phyloP scores from a whole-genome alignment of 2,113 vertebrate species.

The Podarcis cretensis region DNA sequence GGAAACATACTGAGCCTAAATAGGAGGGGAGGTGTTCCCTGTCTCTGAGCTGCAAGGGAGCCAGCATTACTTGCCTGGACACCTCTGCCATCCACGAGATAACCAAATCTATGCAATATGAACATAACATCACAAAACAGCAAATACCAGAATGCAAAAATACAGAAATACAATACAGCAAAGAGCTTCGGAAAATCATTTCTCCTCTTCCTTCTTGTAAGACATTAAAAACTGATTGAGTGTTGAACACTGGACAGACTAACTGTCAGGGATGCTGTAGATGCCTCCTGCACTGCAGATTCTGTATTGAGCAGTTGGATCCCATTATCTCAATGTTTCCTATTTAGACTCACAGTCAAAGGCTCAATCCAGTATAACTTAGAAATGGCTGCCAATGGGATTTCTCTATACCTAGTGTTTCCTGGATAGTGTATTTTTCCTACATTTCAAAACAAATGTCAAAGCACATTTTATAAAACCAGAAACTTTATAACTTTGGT shows the following conservation, averaged over 20 bases:
- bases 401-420: neutral
- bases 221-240: too few species aligned
- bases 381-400: neutral
- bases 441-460: neutral
- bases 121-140: neutral
- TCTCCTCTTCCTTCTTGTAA: neutral
- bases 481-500: neutral
- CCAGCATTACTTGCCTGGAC: too few species aligned
- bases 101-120: too few species aligned
- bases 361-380: neutral
- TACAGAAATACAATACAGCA: neutral
- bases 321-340: neutral
- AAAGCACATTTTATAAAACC: neutral
- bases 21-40: too few species aligned
- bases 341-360: neutral
- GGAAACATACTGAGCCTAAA: too few species aligned
- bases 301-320: neutral
- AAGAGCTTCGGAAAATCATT: neutral
- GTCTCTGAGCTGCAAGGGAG: too few species aligned
- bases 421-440: too few species aligned
- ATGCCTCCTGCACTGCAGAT: neutral
- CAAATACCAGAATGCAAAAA: neutral
- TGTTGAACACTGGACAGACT: too few species aligned
- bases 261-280: neutral
- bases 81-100: too few species aligned